phyloP scores from a whole-genome alignment of 2,113 vertebrate species.

The Antechinus stuartii region DNA sequence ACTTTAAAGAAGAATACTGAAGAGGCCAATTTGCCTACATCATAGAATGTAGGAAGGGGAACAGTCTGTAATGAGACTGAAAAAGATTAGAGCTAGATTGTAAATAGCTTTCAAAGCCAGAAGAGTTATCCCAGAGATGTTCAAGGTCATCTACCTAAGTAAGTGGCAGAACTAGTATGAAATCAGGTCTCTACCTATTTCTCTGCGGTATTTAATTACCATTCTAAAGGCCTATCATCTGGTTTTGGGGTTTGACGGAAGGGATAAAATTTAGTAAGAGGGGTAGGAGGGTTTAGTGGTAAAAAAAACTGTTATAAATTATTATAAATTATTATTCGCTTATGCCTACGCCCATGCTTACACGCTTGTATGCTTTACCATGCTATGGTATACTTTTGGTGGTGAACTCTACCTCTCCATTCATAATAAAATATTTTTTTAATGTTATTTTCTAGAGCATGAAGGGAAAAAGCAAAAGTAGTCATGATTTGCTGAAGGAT shows the following conservation, averaged over 20 bases:
- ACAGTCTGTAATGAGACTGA: background rate
- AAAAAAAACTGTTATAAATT: too few species aligned
- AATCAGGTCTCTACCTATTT: background rate
- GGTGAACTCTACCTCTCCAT: background rate
- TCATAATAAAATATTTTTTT: conserved; percentile 18
- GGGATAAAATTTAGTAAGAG: too few species aligned
- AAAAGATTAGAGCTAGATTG: background rate
- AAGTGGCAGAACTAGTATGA: background rate
- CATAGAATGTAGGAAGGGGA: background rate
- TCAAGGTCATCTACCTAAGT: background rate
- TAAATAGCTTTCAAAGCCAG: background rate
- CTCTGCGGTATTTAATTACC: too few species aligned
- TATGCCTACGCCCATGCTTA: too few species aligned
- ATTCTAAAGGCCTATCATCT: too few species aligned
- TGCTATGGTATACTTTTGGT: background rate
- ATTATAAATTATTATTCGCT: too few species aligned
- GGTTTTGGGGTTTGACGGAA: too few species aligned
- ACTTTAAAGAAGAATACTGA: background rate
- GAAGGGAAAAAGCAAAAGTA: conserved; percentile 99
- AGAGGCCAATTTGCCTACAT: background rate
- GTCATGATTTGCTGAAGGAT: conserved; percentile 96
- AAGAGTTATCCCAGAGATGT: background rate
- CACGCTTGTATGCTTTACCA: background rate
- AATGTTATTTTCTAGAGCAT: conserved; percentile 87
- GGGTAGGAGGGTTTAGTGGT: too few species aligned